A percentile compares a stretch with the other conserved stretches of the same genome.
Conservation (phyloP, 2,113 vertebrate genomes). For the Mobula birostris region DNA sequence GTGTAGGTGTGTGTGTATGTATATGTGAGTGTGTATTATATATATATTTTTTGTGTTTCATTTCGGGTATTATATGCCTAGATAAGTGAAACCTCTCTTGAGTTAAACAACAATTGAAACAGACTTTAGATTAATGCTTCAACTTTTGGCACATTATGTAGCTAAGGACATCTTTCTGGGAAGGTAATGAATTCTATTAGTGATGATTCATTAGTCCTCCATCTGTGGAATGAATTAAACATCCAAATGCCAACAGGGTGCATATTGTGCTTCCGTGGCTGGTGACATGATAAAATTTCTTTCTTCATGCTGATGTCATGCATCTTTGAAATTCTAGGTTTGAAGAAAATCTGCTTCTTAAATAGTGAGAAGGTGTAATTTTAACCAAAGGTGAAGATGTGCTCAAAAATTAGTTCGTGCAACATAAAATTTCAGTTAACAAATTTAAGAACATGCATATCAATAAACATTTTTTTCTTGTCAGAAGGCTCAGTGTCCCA, state of each 20-base stretch:
- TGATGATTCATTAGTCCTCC: neutral
- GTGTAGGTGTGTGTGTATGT: too few relatives aligned
- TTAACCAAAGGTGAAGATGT: neutral
- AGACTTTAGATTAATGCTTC: constrained; percentile 42
- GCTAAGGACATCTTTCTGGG: neutral
- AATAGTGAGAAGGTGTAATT: neutral
- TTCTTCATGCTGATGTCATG: constrained; percentile 2
- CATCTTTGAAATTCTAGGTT: neutral
- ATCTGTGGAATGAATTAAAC: constrained; percentile 25
- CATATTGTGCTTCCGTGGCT: neutral
- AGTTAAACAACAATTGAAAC: constrained; percentile 41
- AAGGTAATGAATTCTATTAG: constrained; percentile 19
- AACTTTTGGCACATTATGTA: constrained; percentile 40
- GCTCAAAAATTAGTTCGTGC: neutral
- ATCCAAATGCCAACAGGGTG: neutral
- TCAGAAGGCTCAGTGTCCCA: neutral
- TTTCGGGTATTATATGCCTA: neutral
- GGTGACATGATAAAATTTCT: constrained; percentile 10
- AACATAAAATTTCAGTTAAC: neutral
- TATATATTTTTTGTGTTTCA: neutral
- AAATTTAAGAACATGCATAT: neutral
- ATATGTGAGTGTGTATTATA: too few relatives aligned
- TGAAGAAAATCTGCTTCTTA: neutral
- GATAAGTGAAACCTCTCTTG: neutral
- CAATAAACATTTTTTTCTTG: neutral